These are phyloP conservation scores for Sebastiscus tertius DNA, from an alignment of 2,797 vertebrate genomes.

Conservation along the genomic window DNA sequence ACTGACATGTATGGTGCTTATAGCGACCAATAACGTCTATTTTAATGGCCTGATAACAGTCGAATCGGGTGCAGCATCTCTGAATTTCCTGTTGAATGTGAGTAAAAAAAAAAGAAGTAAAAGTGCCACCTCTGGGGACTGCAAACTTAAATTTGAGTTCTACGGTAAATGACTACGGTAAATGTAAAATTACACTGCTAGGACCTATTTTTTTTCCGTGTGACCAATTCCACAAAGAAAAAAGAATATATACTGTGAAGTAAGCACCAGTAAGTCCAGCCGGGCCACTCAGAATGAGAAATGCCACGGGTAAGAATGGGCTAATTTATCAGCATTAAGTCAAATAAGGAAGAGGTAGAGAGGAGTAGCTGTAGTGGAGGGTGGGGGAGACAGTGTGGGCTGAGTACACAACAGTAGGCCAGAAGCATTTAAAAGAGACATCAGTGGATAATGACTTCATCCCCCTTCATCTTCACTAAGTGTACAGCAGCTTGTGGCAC, in stretches of 20 bases:
- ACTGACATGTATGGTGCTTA: too few relatives aligned
- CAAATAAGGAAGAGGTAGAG: slow-evolving; percentile 61
- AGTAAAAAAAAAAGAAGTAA: neutral
- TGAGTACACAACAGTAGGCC: slow-evolving; percentile 40
- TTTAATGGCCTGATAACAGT: too few relatives aligned
- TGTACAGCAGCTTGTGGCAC: neutral
- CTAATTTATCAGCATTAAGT: slow-evolving; percentile 79
- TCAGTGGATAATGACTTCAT: slow-evolving; percentile 60
- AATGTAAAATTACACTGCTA: neutral
- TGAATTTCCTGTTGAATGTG: neutral
- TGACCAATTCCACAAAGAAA: slow-evolving; percentile 24
- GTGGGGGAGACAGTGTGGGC: slow-evolving; percentile 12
- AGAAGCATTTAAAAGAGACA: slow-evolving; percentile 64
- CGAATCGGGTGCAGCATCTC: neutral
- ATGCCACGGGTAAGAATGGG: slow-evolving; percentile 41
- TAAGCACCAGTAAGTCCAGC: slow-evolving; percentile 42
- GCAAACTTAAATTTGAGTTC: neutral
- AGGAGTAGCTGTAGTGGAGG: slow-evolving; percentile 27
- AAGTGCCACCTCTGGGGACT: neutral
- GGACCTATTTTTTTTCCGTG: slow-evolving; percentile 35
- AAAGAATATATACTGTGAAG: slow-evolving; percentile 27
- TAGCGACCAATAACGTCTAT: too few relatives aligned
- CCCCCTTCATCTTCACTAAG: slow-evolving; percentile 30
- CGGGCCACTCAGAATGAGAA: slow-evolving; percentile 56
- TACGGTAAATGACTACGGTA: neutral